Evolutionary conservation across 2,113 vertebrate species (phyloP), one percentile per base, ranked within the genome.

Genomic region (Hippocampus zosterae): DNA sequence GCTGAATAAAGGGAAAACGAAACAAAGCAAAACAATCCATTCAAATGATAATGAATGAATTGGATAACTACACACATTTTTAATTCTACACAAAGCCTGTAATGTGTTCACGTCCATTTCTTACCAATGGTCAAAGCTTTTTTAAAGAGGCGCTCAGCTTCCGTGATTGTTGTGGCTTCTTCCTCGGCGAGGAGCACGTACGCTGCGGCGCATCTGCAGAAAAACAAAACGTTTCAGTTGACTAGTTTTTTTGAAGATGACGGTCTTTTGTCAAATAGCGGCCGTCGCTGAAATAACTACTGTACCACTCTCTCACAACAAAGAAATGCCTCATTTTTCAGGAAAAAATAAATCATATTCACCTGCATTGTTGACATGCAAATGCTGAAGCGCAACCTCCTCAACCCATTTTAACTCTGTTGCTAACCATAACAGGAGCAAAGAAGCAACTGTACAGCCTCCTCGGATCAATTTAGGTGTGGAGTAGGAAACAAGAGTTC

Each of bases 171-270:
- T 50, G 94, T 96, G 66, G 97, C 97, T 90, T 99, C 97, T 88
- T 99, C 97, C 73, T 99, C 97, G 41, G 97, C 97, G 69, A 99
- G 84, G 0, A 99, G 95, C 46, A 99, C 94, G 7, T 99, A 99
- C 0, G 97, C 97, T 65, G 96, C 95, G 67, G 96, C 96, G 88
- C 97, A 99, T 73, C 97, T 99, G 84, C 37, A 64, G 3, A n/a
- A 80, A 13, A 72, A 48, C 66, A 41, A 48, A 33, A 18, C 5
- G 5, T 59, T 59, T 19, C 16, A 16, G 27, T 60, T 18, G 15
- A 5, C 5, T 33, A 29, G 2, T 18, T 1, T 57, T 27, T 15
- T 27, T 25, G 23, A 27, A 3, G 12, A 57, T 2, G 8, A 60
- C 18, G 15, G 62, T 11, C 67, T 65, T 18, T 57, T 1, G 15